Conservation (phyloP, 2,888 invertebrate genomes). For the Teinopalpus imperialis region DNA sequence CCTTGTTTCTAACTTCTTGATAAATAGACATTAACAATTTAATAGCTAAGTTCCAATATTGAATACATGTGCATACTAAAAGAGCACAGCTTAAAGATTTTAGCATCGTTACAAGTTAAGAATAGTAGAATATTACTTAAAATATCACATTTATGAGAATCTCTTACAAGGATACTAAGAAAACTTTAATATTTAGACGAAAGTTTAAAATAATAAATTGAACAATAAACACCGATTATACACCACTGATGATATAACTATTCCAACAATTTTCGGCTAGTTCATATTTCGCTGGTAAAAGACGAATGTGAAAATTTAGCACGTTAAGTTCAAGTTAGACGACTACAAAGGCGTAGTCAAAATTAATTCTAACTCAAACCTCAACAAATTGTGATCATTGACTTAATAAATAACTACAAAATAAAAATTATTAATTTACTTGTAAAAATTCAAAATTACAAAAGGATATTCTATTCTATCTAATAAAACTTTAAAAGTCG, state of each 20-base stretch:
- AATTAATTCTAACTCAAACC: too few species aligned
- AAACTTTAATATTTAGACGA: conserved; percentile 18
- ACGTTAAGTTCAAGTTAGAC: too few species aligned
- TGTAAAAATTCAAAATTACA: background rate
- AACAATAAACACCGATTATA: too few species aligned
- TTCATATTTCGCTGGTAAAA: too few species aligned
- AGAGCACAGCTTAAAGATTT: conserved; percentile 9
- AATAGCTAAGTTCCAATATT: conserved; percentile 14
- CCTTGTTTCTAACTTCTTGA: conserved; percentile 15
- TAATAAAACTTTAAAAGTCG: conserved; percentile 10
- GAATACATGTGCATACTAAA: conserved; percentile 7
- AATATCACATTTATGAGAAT: conserved; percentile 70
- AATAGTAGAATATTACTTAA: conserved; percentile 56
- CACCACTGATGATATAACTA: too few species aligned
- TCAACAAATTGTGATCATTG: too few species aligned
- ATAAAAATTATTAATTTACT: background rate
- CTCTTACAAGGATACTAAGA: conserved; percentile 34
- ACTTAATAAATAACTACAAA: background rate
- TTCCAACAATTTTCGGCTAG: too few species aligned
- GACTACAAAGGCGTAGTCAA: too few species aligned
- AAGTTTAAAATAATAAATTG: too few species aligned
- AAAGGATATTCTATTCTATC: background rate
- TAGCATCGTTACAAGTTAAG: conserved; percentile 26
- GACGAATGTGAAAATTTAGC: too few species aligned
- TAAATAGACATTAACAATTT: conserved; percentile 16